Evolutionary conservation across 1,140 invertebrate species (phyloP), one percentile per base, ranked within the genome.

Genomic region (Octopus bimaculoides): DNA sequence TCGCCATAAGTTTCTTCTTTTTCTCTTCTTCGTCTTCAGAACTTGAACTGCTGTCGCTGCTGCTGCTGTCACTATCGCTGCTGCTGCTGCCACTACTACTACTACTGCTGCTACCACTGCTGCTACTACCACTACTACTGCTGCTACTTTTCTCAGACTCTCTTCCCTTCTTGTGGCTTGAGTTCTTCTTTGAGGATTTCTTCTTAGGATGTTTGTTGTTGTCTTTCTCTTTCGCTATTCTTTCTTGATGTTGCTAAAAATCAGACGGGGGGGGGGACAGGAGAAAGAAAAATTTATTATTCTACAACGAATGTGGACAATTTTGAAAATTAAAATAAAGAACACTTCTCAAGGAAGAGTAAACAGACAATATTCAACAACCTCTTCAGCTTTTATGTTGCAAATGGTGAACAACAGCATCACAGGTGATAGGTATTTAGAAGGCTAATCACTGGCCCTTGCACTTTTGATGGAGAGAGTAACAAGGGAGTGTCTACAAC

Each of bases 151-250:
- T 71, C 26, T 41, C 3, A 41, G 26, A 41, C 26, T 41, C 3
- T 41, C 26, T 41, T 41, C 3, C 78, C 26, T 41, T 41, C 26
- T 41, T 41, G 78, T 84, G 87, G 54, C 85, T 87, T 80, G 84
- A 91, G 88, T 87, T 92, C 89, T 85, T 92, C 82, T 89, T 92
- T 82, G 87, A 88, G 84, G 90, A 89, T 90, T 84, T 88, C 87
- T 82, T 91, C 87, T 86, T 91, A 88, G 84, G 87, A 81, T 86
- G 87, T 84, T 93, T 92, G 84, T 93, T 93, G 81, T 93, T 93
- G 81, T 93, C 93, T 78, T 92, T 94, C 77, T 93, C 93, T 91
- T 82, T 88, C 82, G 71, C 87, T 77, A 81, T 83, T 82, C 77
- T 41, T 41, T 82, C 85, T 82, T 85, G 79, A 56, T 86, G 84